Conservation (phyloP, 2,888 invertebrate species). For the Drosophila emarginata region DNA sequence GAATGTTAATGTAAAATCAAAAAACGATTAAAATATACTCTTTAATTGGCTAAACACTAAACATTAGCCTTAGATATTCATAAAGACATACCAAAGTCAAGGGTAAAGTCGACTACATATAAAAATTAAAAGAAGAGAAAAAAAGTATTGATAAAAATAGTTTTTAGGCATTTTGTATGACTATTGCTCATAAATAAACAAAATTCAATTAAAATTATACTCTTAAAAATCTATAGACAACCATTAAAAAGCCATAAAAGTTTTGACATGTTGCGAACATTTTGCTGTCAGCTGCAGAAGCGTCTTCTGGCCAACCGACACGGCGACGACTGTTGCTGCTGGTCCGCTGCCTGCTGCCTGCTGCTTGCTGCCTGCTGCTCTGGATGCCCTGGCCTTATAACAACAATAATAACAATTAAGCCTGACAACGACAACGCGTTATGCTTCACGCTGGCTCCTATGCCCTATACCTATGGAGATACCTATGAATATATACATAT, state of each 20-base stretch:
- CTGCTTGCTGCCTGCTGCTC: slow-evolving; percentile 18
- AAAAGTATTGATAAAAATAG: slow-evolving; percentile 26
- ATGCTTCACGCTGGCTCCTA: slow-evolving; percentile 37
- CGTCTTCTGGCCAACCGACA: slow-evolving; percentile 26
- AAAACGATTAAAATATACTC: neutral
- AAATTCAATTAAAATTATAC: slow-evolving; percentile 55
- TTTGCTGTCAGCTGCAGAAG: slow-evolving; percentile 60
- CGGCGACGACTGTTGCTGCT: slow-evolving; percentile 8
- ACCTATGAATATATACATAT: neutral
- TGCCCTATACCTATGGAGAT: slow-evolving; percentile 11
- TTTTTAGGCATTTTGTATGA: slow-evolving; percentile 28
- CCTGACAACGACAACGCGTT: slow-evolving; percentile 52
- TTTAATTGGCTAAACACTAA: neutral
- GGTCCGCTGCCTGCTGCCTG: neutral
- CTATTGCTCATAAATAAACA: slow-evolving; percentile 25
- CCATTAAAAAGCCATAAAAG: slow-evolving; percentile 62
- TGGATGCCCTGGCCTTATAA: slow-evolving; percentile 20
- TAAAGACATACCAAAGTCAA: neutral
- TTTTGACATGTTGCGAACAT: slow-evolving; percentile 70
- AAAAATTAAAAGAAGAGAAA: neutral
- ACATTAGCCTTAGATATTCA: neutral
- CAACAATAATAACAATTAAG: slow-evolving; percentile 70
- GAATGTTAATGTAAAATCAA: neutral
- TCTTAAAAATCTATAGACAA: slow-evolving; percentile 34
- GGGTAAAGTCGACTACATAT: neutral